Conservation (phyloP, 2,888 invertebrate species). For the Andrena trimmerana region DNA sequence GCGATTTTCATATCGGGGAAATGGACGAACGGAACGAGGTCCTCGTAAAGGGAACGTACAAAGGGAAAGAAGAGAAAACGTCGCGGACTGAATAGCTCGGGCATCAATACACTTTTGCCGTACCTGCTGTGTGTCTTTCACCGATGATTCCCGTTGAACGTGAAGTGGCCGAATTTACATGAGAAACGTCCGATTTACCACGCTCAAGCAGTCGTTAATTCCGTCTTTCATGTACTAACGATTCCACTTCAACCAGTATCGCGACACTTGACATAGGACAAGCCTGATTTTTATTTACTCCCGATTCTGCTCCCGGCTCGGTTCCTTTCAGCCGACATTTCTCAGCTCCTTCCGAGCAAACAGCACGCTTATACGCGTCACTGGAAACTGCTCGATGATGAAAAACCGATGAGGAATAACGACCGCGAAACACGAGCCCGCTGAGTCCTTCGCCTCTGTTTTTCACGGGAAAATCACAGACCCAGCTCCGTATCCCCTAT, state of each 20-base stretch:
- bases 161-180: slow-evolving; percentile 60
- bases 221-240: slow-evolving; percentile 39
- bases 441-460: slow-evolving; percentile 43
- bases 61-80: background rate
- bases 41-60: background rate
- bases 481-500: slow-evolving; percentile 25
- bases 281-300: slow-evolving; percentile 52
- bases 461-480: slow-evolving; percentile 62
- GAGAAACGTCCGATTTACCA: slow-evolving; percentile 59
- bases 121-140: slow-evolving; percentile 1
- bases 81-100: slow-evolving; percentile 14
- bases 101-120: slow-evolving; percentile 15
- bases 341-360: slow-evolving; percentile 24
- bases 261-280: slow-evolving; percentile 32
- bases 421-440: background rate
- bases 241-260: slow-evolving; percentile 38
- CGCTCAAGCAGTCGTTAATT: slow-evolving; percentile 47
- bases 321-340: slow-evolving; percentile 9
- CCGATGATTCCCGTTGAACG: slow-evolving; percentile 14
- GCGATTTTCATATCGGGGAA: slow-evolving; percentile 7
- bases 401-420: slow-evolving; percentile 37
- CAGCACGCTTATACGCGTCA: slow-evolving; percentile 24
- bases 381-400: slow-evolving; percentile 44
- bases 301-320: slow-evolving; percentile 7
- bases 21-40: background rate